A percentile compares a stretch with the other conserved stretches of the same genome.
phyloP scores from a whole-genome alignment of 2,888 invertebrate genomes.

The Theristus sp. region DNA sequence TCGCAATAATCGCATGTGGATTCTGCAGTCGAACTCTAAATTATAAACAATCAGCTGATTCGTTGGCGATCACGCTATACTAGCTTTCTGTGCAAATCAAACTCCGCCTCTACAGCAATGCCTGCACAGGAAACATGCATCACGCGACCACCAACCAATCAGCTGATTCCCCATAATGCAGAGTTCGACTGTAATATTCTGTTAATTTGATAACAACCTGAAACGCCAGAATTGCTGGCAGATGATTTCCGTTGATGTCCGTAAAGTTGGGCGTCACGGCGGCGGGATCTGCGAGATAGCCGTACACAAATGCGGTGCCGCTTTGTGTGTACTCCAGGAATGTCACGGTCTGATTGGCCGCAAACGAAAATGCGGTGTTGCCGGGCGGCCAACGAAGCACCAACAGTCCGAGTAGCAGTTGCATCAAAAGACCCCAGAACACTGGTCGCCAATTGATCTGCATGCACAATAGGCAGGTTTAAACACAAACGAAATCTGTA shows the following conservation, averaged over 20 bases:
- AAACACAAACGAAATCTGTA: too few species aligned
- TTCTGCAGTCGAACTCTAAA: too few species aligned
- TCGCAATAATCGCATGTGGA: slow-evolving; percentile 32
- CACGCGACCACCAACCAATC: too few species aligned
- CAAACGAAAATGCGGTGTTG: slow-evolving; percentile 38
- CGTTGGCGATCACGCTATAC: too few species aligned
- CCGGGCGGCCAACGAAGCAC: slow-evolving; percentile 54
- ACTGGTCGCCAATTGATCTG: slow-evolving; percentile 48
- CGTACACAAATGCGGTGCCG: slow-evolving; percentile 69
- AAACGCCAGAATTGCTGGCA: slow-evolving; percentile 57
- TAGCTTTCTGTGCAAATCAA: too few species aligned
- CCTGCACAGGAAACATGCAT: too few species aligned
- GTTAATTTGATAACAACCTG: too few species aligned
- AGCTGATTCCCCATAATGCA: too few species aligned
- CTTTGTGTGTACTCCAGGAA: slow-evolving; percentile 59
- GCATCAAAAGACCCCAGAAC: slow-evolving; percentile 54
- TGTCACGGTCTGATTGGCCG: slow-evolving; percentile 48
- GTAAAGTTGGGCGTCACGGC: too few species aligned
- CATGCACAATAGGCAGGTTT: neutral
- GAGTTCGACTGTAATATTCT: too few species aligned
- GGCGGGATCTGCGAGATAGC: slow-evolving; percentile 22
- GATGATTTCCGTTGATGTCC: slow-evolving; percentile 20
- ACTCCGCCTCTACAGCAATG: too few species aligned
- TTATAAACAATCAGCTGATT: too few species aligned
- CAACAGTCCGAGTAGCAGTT: slow-evolving; percentile 59